Percentiles rank a stretch among this genome's conserved stretches.
Evolutionary conservation across 2,888 invertebrate genomes (phyloP).

Genomic region (Polyommatus icarus): DNA sequence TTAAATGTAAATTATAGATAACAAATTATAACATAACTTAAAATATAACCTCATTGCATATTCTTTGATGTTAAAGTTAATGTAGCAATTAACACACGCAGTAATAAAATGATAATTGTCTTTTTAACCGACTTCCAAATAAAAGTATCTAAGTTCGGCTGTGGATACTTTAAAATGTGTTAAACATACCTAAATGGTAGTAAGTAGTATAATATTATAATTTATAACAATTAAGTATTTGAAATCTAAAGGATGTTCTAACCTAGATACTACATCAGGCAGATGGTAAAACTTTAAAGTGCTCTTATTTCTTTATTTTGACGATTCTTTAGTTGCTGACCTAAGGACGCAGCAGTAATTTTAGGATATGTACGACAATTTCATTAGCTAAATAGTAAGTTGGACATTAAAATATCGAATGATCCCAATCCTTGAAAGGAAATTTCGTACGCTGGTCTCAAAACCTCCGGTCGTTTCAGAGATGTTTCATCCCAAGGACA

Average conservation of each 20-base stretch:
- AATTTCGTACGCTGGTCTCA: not conserved
- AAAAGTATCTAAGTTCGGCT: no score
- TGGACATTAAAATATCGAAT: no score
- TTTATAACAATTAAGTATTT: no score
- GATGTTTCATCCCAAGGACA: not conserved
- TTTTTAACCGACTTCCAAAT: not conserved
- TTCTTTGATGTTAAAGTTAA: not conserved
- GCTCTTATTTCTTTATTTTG: no score
- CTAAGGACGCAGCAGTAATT: no score
- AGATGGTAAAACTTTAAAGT: no score
- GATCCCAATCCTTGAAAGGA: not conserved
- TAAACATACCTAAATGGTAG: not conserved
- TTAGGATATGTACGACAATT: no score
- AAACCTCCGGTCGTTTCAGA: not conserved
- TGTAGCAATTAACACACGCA: not conserved
- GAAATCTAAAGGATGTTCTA: no score
- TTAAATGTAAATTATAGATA: conserved; percentile 22
- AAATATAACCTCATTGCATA: conserved; percentile 13
- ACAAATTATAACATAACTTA: conserved; percentile 12
- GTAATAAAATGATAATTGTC: not conserved
- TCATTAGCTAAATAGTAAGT: no score
- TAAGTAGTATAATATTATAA: no score
- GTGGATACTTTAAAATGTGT: not conserved
- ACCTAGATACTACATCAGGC: no score
- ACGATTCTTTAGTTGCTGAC: no score